A percentile compares a stretch with the other conserved stretches of the same genome.
Conservation (phyloP, 2,888 invertebrate genomes). For the Acrocera orbiculus region DNA sequence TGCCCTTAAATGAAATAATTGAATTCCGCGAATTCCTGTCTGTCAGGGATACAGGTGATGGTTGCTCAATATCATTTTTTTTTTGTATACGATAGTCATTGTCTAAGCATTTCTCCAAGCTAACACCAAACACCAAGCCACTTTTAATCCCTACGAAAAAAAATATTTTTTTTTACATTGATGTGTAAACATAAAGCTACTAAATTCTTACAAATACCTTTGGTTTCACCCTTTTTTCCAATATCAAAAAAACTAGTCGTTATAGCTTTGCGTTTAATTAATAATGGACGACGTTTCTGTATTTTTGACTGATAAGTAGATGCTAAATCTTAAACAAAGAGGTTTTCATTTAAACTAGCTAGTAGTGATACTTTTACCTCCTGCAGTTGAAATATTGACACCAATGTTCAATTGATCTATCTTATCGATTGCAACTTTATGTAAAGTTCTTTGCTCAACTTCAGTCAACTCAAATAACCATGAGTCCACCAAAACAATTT, state of each 20-base stretch:
- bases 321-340: background rate
- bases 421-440: conserved; percentile 71
- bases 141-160: conserved; percentile 12
- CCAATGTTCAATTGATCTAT: conserved; percentile 75
- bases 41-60: conserved; percentile 2
- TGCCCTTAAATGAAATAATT: conserved; percentile 44
- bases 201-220: conserved; percentile 14
- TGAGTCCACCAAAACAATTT: conserved; percentile 43
- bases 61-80: background rate
- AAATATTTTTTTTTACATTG: background rate
- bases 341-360: background rate
- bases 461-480: conserved; percentile 49
- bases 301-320: conserved; percentile 18
- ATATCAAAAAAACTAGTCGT: conserved; percentile 76
- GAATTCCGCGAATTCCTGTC: conserved; percentile 47
- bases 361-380: conserved; percentile 38
- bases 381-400: conserved; percentile 59
- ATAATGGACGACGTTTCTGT: conserved; percentile 60
- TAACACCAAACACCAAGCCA: conserved; percentile 70
- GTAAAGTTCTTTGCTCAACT: conserved; percentile 55
- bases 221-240: conserved; percentile 51
- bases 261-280: conserved; percentile 71
- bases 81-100: conserved; percentile 40
- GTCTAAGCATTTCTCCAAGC: conserved; percentile 66
- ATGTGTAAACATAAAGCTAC: background rate